Base-by-base conservation (phyloP, 2,888 invertebrate genomes). In the Drosophila kanekoi region DNA sequence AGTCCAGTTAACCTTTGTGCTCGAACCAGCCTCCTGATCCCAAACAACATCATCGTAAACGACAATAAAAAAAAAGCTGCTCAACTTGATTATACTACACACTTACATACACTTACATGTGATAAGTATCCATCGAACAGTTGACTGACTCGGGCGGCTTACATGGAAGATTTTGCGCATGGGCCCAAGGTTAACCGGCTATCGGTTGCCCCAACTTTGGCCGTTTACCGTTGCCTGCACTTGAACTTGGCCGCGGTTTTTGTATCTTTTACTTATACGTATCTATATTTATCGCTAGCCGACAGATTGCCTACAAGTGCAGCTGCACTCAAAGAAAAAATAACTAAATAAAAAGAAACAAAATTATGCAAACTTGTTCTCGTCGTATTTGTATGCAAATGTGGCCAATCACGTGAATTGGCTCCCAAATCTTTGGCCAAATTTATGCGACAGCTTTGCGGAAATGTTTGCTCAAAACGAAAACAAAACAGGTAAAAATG, bases 141-240 rank as follows among this genome's bases (percentile, higher is more conserved):
- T 76, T 82, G 78, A 79, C 47, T 76, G 81, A 78, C 84, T 81
- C 51, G 64, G 11, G 16, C 18, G 37, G 51, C 62, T 68, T 53
- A 59, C 44, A 65, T 74, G 77, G 75, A 75, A 69, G 62, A 79
- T 85, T 81, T 84, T 67, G 72, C 79, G 65, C 59, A 65, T 38
- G 62, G 43, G 16, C 44, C 47, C 83, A 85, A 83, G 86, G 86
- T 80, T 60, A 81, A 80, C 79, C 23, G 45, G 60, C n/a, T 60
- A 53, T 65, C 54, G 38, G 45, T 68, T 48, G 41, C 35, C 13
- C 16, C 54, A 58, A 49, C 44, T 45, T 41, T 44, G 47, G 35
- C 57, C 28, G 28, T 68, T 68, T 76, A 72, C 74, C 70, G 77
- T 74, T 77, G 66, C 20, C 49, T 74, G 74, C 43, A 71, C 77